Base-by-base conservation (phyloP, 1,140 invertebrate genomes). In the Cydia strobilella region DNA sequence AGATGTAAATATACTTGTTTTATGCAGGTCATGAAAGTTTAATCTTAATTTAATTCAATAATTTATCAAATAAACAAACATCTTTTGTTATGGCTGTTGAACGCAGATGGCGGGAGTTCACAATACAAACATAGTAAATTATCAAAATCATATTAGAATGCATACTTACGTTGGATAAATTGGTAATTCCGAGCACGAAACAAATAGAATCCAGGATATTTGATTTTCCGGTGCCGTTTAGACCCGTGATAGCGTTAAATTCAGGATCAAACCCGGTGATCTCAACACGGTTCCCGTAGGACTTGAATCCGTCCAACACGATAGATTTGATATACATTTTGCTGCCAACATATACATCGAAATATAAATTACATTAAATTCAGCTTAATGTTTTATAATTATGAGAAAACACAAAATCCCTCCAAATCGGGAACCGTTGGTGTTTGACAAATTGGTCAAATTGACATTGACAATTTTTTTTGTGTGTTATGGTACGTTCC, bases 141-240 rank as follows among this genome's bases (percentile, higher is more conserved):
- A 7, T 13, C 25, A 63, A 31, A 72, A 69, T 74, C 66, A 76
- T 20, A 59, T 63, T 69, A 31, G 0, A 39, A 51, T 42, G 5
- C 54, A 13, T 80, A 89, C 90, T 95, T 95, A 98, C 98, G 92
- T 98, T 97, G 23, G 94, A 94, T 71, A 99, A 94, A 93, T 99
- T 99, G n/a, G 96, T 96, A 45, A 99, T 99, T 63, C 99, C 99
- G 3, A 99, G 93, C 13, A 99, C 96, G 92, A 99, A 99, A 92
- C 99, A 99, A 92, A 99, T 99, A 12, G 97, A 96, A 94, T 99
- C 99, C 62, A 99, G 94, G 88, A 99, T 98, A 87, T 99, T 99
- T 0, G 98, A 99, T 94, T 99, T 99, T n/a, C 99, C 99, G 77
- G 97, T 98, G 4, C 99, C 99, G 93, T 99, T 99, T 7, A 99